Evolutionary conservation across 2,888 invertebrate genomes (phyloP).

Genomic region (Heliconius cydno): DNA sequence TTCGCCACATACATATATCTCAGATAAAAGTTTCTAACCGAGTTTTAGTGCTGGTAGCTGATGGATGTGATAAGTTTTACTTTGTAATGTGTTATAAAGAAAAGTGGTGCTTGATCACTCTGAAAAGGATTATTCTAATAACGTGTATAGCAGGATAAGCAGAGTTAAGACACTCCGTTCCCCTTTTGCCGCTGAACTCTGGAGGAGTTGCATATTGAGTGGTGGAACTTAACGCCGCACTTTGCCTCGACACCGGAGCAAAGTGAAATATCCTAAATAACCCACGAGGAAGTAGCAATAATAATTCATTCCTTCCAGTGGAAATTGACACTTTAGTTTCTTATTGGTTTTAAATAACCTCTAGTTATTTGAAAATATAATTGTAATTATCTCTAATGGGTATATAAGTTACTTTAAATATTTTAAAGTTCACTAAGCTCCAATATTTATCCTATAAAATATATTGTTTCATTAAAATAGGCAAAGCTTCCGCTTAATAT

Average conservation of each 20-base stretch:
- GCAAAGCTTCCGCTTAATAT: background rate
- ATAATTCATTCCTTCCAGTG: background rate
- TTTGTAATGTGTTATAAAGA: conserved; percentile 14
- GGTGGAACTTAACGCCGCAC: no score
- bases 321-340: background rate
- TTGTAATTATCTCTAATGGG: no score
- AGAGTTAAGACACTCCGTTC: background rate
- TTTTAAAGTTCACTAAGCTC: background rate
- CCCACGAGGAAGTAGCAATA: no score
- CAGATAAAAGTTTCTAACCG: conserved; percentile 22
- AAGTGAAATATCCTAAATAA: no score
- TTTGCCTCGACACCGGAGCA: no score
- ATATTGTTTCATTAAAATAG: background rate
- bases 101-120: background rate
- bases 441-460: conserved; percentile 7
- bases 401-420: no score
- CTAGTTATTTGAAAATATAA: no score
- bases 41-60: conserved; percentile 17
- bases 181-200: background rate
- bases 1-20: conserved; percentile 9
- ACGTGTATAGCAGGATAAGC: background rate
- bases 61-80: conserved; percentile 23
- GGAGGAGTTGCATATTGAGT: background rate
- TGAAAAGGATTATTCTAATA: background rate
- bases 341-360: no score